phyloP scores from a whole-genome alignment of 2,113 vertebrate species.

The Prochilodus magdalenae region DNA sequence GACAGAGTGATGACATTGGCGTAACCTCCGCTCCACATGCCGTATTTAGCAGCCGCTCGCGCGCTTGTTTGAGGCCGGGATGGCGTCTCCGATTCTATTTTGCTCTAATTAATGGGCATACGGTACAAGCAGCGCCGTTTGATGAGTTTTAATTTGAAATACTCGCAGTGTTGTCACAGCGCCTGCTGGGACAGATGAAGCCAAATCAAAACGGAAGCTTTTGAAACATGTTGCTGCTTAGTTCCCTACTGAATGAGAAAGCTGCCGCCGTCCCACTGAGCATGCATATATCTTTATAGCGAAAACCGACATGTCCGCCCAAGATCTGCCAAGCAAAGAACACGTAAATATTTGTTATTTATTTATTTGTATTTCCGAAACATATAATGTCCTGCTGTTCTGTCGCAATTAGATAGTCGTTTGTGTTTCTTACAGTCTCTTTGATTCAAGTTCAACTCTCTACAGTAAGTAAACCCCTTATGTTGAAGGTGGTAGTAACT shows the following conservation, averaged over 20 bases:
- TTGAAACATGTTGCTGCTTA: conserved; percentile 24
- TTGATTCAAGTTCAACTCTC: not conserved
- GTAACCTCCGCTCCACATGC: not conserved
- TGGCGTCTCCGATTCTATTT: not conserved
- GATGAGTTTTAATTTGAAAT: conserved; percentile 64
- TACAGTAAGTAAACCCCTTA: not conserved
- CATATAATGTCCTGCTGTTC: not conserved
- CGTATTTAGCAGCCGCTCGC: not conserved
- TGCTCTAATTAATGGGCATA: conserved; percentile 9
- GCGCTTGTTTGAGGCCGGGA: not conserved
- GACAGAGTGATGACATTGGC: not conserved
- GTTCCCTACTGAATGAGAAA: conserved; percentile 6
- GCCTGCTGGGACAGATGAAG: conserved; percentile 56
- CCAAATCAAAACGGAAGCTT: conserved; percentile 59
- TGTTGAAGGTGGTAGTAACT: too few species aligned
- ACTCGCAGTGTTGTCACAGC: conserved; percentile 33
- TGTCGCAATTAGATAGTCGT: not conserved
- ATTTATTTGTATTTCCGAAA: conserved; percentile 34
- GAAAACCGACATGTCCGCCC: not conserved
- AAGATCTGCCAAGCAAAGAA: not conserved
- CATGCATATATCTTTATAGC: not conserved
- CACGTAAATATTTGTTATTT: conserved; percentile 48
- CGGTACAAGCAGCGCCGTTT: not conserved
- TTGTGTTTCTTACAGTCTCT: not conserved
- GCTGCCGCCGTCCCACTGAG: not conserved